Evolutionary conservation across 2,888 invertebrate species (phyloP).

Genomic region (Smittia aterrima): DNA sequence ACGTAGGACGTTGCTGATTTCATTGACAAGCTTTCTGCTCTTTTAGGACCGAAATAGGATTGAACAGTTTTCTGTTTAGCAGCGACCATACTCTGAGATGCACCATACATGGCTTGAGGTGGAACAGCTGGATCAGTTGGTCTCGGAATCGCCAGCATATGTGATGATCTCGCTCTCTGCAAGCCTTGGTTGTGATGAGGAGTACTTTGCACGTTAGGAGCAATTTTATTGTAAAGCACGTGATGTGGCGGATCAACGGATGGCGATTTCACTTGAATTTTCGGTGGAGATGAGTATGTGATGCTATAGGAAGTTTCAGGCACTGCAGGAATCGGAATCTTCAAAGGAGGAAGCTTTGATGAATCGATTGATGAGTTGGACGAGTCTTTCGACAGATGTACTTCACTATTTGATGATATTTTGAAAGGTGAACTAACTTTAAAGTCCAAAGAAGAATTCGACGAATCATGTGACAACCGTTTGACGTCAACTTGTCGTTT

Average conservation of each 20-base stretch:
- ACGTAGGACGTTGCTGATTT: slow-evolving; percentile 45
- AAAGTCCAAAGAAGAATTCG: slow-evolving; percentile 29
- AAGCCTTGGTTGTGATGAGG: slow-evolving; percentile 42
- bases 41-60: slow-evolving; percentile 63
- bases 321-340: slow-evolving; percentile 40
- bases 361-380: slow-evolving; percentile 37
- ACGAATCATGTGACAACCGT: slow-evolving; percentile 36
- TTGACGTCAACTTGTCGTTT: slow-evolving; percentile 38
- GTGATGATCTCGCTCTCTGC: slow-evolving; percentile 69
- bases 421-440: slow-evolving; percentile 14
- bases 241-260: slow-evolving; percentile 51
- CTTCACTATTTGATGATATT: background rate
- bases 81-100: slow-evolving; percentile 49
- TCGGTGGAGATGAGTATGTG: slow-evolving; percentile 29
- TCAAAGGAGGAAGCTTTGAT: slow-evolving; percentile 15
- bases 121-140: slow-evolving; percentile 73
- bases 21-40: slow-evolving; percentile 43
- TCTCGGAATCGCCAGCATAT: slow-evolving; percentile 70
- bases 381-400: slow-evolving; percentile 35
- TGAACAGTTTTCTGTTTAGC: slow-evolving; percentile 72
- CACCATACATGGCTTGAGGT: slow-evolving; percentile 54
- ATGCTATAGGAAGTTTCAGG: slow-evolving; percentile 35
- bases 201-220: slow-evolving; percentile 12
- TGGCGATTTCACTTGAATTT: slow-evolving; percentile 39
- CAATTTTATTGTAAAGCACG: slow-evolving; percentile 30